Evolutionary conservation across 2,888 invertebrate genomes (phyloP), one percentile per base, ranked within the genome.

Genomic region (Cancer borealis): DNA sequence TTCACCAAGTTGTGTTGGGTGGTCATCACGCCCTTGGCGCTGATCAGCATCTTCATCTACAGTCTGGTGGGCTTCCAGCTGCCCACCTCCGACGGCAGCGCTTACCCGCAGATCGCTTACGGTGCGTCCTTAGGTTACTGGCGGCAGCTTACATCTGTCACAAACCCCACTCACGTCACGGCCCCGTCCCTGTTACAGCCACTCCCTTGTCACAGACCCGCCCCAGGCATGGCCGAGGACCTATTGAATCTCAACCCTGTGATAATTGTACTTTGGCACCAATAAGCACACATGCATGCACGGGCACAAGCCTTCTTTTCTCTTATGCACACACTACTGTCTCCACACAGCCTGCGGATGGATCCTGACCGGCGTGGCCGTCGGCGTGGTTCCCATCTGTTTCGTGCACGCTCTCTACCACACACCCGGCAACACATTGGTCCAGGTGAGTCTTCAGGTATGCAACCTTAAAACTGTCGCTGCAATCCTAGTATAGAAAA

Each of bases 1-100:
- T 98, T 98, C 96, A 98, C 98, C 98, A 97, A 98, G 95, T 96
- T 98, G 73, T 98, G 98, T 96, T 98, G 98, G 98, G 97, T 97
- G 0, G 89, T 98, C 12, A 96, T 98, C 88, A 98, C 98, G 1
- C 98, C 98, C 0, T 96, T 97, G 12, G 97, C 98, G 95, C 97
- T 98, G 97, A 97, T 97, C 4, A 96, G 97, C 0, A 98, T 98
- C 92, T 97, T 98, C 96, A 96, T 98, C 12, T 98, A 98, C 96
- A 98, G 98, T 6, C 96, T 98, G 60, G 96, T 97, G 0, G 97
- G 97, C 0, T 97, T 97, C 95, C 97, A 97, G 94, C 97, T 97
- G 0, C 96, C 98, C 2, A 97, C 96, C 0, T 98, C 98, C 96
- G 98, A 97, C 87, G 96, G 96, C 92, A 97, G 97, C 94, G 95